Base-by-base conservation (phyloP, 2,113 vertebrate genomes). In the Galbula dea region DNA sequence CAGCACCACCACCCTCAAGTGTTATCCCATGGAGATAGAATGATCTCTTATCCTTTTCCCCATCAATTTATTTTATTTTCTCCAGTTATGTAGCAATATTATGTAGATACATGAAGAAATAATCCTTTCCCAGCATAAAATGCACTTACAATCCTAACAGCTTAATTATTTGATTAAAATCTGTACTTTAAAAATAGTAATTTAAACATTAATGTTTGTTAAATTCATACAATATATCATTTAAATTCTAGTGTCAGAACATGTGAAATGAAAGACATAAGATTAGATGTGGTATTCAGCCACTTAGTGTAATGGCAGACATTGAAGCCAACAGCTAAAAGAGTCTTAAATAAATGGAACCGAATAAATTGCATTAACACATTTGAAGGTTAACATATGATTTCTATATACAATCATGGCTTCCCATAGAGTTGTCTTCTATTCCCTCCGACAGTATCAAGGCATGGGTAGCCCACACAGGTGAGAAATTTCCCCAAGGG, bases 381-480 rank as follows among this genome's bases (percentile, higher is more conserved):
- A 62, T 88, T 29, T 66, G 63, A 66, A 88, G 34, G 22, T 41
- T 21, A 46, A 49, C 17, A 18, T 34, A 19, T 11, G 62, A 54
- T 86, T 73, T 76, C 59, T 54, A 10, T 54, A 23, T 5, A 15
- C n/a, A 52, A 20, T 13, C 46, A 36, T 7, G 21, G 29, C 27
- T 73, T 89, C 30, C 27, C 46, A 13, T 2, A 24, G 41, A 49
- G 18, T 30, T 54, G 29, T 16, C 34, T 34, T 46, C 9, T 39
- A 30, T 24, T 48, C 46, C 41, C 45, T 46, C 57, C 52, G 30
- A 15, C 14, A 63, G 46, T 18, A 62, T 21, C 36, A 58, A 74
- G 9, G 27, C 57, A 26, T 67, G 19, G 23, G 39, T 7, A 54
- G 66, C 7, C 18, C 45, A 34, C 0, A 0, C 1, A 48, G n/a